These are phyloP conservation scores for Glomeris marginata DNA, from an alignment of 2,888 invertebrate genomes.

Conservation along the genomic window DNA sequence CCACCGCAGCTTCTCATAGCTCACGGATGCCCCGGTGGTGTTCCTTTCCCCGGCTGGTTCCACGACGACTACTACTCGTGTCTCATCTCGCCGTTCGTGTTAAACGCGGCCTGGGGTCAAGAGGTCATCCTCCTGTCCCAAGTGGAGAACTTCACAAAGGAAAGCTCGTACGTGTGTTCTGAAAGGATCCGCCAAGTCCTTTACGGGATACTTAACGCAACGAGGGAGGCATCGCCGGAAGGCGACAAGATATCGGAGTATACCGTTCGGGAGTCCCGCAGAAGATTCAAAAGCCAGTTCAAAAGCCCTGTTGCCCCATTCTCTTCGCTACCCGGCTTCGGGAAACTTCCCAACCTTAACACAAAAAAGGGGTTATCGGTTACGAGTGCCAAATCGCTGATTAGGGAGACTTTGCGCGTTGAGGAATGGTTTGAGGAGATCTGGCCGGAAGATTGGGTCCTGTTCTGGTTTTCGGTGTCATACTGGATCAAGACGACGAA, in stretches of 20 bases:
- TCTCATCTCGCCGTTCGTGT: conserved; percentile 44
- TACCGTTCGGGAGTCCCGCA: conserved; percentile 3
- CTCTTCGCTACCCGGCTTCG: not conserved
- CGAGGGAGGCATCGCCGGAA: conserved; percentile 15
- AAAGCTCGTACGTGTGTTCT: conserved; percentile 23
- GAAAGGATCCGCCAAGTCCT: conserved; percentile 21
- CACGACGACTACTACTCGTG: conserved; percentile 37
- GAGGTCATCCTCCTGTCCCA: conserved; percentile 23
- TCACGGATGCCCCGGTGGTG: too few relatives aligned
- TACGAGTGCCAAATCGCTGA: not conserved
- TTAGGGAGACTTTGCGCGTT: conserved; percentile 2
- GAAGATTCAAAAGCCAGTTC: not conserved
- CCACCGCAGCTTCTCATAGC: too few relatives aligned
- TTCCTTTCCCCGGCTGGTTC: conserved; percentile 45
- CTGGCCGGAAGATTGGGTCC: conserved; percentile 2
- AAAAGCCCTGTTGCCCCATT: not conserved
- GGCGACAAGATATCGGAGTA: not conserved
- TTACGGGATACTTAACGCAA: conserved; percentile 23
- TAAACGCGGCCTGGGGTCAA: conserved; percentile 31
- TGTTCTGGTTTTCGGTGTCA: conserved; percentile 1
- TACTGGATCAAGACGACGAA: conserved; percentile 8
- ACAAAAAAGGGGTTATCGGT: not conserved
- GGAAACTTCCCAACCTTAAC: conserved; percentile 4
- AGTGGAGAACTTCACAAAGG: conserved; percentile 22
- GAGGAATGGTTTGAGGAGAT: not conserved